Conservation (phyloP, 2,113 vertebrate species). For the Scophthalmus maximus region DNA sequence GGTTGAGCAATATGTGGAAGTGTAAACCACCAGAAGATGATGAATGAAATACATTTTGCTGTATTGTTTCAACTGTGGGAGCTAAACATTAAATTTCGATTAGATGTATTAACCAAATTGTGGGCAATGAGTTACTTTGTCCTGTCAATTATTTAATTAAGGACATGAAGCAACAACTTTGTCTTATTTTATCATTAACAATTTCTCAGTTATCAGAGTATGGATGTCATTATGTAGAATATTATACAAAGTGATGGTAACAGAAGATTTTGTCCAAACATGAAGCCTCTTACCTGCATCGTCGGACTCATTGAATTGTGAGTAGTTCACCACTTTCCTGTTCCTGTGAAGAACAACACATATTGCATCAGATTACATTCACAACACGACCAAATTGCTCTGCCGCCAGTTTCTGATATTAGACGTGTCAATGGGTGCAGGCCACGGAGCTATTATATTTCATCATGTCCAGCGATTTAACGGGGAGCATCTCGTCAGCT, state of each 20-base stretch:
- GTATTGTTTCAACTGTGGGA: not conserved
- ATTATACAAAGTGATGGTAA: too few species aligned
- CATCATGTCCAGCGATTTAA: not conserved
- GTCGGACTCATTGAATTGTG: constrained; percentile 98
- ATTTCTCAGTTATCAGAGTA: too few species aligned
- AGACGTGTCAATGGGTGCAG: not conserved
- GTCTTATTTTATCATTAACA: too few species aligned
- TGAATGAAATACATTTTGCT: too few species aligned
- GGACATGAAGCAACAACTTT: too few species aligned
- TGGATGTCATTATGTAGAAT: too few species aligned
- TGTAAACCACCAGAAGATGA: too few species aligned
- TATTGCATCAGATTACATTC: constrained; percentile 12
- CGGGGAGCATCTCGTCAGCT: not conserved
- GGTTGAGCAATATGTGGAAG: too few species aligned
- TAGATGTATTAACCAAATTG: not conserved
- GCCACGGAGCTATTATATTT: not conserved
- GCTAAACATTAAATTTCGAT: not conserved
- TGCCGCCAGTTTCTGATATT: not conserved
- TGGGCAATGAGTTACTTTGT: not conserved
- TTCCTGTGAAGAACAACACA: constrained; percentile 85
- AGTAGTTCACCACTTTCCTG: constrained; percentile 99
- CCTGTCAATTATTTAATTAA: not conserved
- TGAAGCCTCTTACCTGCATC: constrained; percentile 83
- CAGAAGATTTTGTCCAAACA: too few species aligned
- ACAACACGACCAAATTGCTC: constrained; percentile 5